phyloP scores from a whole-genome alignment of 2,113 vertebrate genomes.

The Ranitomeya variabilis region DNA sequence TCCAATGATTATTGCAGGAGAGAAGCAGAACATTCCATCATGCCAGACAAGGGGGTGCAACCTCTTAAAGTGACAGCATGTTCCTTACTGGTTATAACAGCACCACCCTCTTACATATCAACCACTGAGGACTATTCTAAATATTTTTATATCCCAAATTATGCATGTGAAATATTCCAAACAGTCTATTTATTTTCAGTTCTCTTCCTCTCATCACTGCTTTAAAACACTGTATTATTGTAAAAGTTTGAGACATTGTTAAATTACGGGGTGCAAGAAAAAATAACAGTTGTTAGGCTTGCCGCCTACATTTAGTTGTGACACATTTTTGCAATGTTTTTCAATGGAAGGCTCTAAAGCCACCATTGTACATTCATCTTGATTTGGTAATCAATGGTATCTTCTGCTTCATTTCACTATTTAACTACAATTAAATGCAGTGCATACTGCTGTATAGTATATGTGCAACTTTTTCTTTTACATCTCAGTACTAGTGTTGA shows the following conservation, averaged over 20 bases:
- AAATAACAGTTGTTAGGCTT: slow-evolving; percentile 53
- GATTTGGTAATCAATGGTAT: slow-evolving; percentile 20
- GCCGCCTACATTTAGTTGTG: slow-evolving; percentile 46
- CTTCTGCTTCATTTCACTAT: neutral
- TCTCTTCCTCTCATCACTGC: slow-evolving; percentile 8
- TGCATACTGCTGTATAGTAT: neutral
- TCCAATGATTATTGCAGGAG: too few species aligned
- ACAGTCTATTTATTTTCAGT: neutral
- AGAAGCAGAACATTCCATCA: too few species aligned
- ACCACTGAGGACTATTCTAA: too few species aligned
- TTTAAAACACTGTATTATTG: slow-evolving; percentile 25
- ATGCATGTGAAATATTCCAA: neutral
- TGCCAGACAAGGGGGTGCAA: too few species aligned
- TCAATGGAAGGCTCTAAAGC: neutral
- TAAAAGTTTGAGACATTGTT: slow-evolving; percentile 32
- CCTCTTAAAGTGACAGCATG: too few species aligned
- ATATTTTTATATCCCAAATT: neutral
- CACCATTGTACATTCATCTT: slow-evolving; percentile 1
- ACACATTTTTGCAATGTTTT: slow-evolving; percentile 29
- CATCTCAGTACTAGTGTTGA: neutral
- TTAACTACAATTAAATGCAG: slow-evolving; percentile 5
- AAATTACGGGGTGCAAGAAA: slow-evolving; percentile 47
- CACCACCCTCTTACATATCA: too few species aligned
- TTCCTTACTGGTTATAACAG: too few species aligned
- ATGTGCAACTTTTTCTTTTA: neutral